Conservation (phyloP, 2,113 vertebrate species). For the Gnathonemus echidnorhynchus region DNA sequence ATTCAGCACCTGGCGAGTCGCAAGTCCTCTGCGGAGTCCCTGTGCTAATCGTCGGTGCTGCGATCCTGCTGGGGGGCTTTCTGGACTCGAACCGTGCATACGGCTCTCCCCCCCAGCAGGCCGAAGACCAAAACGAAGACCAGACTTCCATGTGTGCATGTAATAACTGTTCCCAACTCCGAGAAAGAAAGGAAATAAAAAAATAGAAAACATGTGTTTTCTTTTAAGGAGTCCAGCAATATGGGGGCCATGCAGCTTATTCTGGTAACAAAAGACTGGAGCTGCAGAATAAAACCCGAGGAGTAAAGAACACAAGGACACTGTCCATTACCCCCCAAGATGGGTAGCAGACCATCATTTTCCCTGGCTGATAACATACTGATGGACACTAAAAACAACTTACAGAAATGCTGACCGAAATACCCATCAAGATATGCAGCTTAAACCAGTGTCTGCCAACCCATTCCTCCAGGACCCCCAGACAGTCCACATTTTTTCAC, state of each 20-base stretch:
- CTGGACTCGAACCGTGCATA: conserved; percentile 16
- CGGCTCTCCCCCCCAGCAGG: neutral
- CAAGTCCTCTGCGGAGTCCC: conserved; percentile 13
- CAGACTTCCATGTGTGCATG: conserved; percentile 27
- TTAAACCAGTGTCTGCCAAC: neutral
- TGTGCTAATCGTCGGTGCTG: conserved; percentile 18
- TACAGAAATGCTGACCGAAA: neutral
- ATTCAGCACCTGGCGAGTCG: conserved; percentile 16
- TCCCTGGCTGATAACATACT: neutral
- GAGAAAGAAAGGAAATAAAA: neutral
- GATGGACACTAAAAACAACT: neutral
- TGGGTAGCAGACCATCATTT: neutral
- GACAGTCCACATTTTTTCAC: neutral
- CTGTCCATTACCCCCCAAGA: neutral
- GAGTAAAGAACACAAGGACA: neutral
- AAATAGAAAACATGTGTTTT: conserved; percentile 52
- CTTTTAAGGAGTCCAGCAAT: conserved; percentile 51
- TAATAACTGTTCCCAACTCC: conserved; percentile 43
- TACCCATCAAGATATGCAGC: neutral
- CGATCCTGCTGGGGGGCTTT: conserved; percentile 20
- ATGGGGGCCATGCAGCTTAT: conserved; percentile 39
- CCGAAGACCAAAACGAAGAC: conserved; percentile 17
- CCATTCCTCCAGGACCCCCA: neutral
- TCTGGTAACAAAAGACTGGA: neutral
- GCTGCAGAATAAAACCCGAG: neutral